Evolutionary conservation across 2,888 invertebrate species (phyloP), one percentile per base, ranked within the genome.

Genomic region (Drosophila phalerata): DNA sequence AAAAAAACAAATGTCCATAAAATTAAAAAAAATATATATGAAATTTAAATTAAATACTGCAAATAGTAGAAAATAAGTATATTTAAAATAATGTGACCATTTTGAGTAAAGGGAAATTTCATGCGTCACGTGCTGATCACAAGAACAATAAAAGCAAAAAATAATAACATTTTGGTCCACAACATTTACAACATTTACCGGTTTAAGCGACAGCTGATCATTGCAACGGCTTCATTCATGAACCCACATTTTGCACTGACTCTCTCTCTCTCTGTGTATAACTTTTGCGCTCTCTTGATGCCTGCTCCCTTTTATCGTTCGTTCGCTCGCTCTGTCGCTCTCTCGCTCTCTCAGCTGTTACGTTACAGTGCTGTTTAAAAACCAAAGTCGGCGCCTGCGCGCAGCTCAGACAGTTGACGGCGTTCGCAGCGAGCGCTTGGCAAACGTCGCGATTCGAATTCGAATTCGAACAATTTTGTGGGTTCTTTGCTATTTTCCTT

Each of bases 361-460:
- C 73, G n/a, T n/a, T n/a, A 65, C 65, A 42, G 79, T 66, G 67
- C 48, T 74, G 64, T 70, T 85, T 88, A 79, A 88, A 86, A 86
- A 73, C 72, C 37, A 56, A 69, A 49, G 71, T 52, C 69, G 55
- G 79, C 72, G 77, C 75, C 73, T 71, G 70, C 76, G 82, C 84
- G 70, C 74, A 73, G 81, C 79, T 86, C 89, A 89, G 81, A 89
- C 81, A 78, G 89, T 89, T 78, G 79, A 85, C 68, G 80, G 85
- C 85, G 85, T 86, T 89, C 81, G 79, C 64, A 74, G 66, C 66
- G 82, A 84, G 73, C 88, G 86, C 81, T 78, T 73, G 75, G 66
- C 69, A 65, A 74, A 58, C 83, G 80, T 77, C 81, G 88, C 82
- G 80, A 63, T 67, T 43, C 82, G 80, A 52, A 38, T 42, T 25